Evolutionary conservation across 2,113 vertebrate genomes (phyloP).

Genomic region (Sturnira hondurensis): DNA sequence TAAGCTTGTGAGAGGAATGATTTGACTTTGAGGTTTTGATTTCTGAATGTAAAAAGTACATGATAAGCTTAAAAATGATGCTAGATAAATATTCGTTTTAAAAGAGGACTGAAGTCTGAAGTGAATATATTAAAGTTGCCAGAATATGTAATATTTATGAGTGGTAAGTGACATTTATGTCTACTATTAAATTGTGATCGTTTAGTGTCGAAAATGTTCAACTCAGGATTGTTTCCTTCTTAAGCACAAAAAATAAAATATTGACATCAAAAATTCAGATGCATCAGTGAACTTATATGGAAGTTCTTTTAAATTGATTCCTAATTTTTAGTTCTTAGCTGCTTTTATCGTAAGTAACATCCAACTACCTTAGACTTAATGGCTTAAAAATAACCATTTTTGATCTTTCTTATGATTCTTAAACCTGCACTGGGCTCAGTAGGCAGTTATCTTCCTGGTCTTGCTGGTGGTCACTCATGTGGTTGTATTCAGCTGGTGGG

Average conservation of each 20-base stretch:
- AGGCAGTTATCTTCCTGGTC: background rate
- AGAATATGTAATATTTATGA: constrained; percentile 9
- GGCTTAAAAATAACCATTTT: background rate
- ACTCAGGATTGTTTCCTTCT: background rate
- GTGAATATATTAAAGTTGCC: background rate
- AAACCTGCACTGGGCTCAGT: background rate
- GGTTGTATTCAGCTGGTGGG: background rate
- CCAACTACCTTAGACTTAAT: background rate
- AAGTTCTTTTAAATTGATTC: background rate
- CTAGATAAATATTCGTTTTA: background rate
- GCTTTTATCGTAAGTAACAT: background rate
- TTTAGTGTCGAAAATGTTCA: constrained; percentile 16
- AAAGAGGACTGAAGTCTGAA: background rate
- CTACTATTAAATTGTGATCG: background rate
- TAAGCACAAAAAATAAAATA: background rate
- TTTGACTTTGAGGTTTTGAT: constrained; percentile 11
- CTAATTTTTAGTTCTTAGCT: background rate
- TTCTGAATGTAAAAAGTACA: background rate
- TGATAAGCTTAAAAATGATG: background rate
- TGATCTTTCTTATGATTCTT: background rate
- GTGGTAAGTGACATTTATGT: background rate
- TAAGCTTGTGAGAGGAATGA: constrained; percentile 13
- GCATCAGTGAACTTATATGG: background rate
- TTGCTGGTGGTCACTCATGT: background rate
- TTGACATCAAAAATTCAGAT: background rate